phyloP scores from a whole-genome alignment of 2,113 vertebrate genomes.

The Litocranius walleri region DNA sequence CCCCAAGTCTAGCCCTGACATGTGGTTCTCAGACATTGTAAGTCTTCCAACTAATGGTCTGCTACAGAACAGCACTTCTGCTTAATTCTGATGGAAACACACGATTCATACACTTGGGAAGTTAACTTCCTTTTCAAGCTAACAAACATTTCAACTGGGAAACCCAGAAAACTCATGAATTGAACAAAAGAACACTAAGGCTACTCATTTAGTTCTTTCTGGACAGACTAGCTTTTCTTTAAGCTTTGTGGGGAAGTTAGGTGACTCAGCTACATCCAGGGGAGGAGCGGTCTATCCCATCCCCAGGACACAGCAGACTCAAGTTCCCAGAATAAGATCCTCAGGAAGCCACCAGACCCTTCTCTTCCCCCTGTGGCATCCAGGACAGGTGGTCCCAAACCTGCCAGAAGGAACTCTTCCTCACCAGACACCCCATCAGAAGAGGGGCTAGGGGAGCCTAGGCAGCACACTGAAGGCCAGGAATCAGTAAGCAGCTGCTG shows the following conservation, averaged over 20 bases:
- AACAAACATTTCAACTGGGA: conserved; percentile 17
- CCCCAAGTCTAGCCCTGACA: neutral
- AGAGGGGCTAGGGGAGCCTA: neutral
- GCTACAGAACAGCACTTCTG: neutral
- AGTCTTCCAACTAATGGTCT: neutral
- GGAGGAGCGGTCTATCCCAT: neutral
- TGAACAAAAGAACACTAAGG: conserved; percentile 22
- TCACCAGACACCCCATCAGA: neutral
- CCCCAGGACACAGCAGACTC: neutral
- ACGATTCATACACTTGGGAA: neutral
- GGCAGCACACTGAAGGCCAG: neutral
- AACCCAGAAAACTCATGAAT: conserved; percentile 24
- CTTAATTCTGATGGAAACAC: neutral
- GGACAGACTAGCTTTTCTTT: neutral
- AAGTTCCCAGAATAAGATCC: neutral
- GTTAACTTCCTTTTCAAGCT: neutral
- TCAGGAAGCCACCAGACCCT: neutral
- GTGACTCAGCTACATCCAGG: neutral
- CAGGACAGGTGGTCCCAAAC: neutral
- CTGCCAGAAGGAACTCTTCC: neutral
- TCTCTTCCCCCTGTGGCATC: too few relatives aligned
- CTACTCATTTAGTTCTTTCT: neutral
- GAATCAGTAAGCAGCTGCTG: neutral
- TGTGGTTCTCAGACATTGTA: neutral
- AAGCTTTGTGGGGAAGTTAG: neutral